These are phyloP conservation scores for Caenorhabditis sp. DNA, from an alignment of 2,888 invertebrate species.

Conservation along the genomic window DNA sequence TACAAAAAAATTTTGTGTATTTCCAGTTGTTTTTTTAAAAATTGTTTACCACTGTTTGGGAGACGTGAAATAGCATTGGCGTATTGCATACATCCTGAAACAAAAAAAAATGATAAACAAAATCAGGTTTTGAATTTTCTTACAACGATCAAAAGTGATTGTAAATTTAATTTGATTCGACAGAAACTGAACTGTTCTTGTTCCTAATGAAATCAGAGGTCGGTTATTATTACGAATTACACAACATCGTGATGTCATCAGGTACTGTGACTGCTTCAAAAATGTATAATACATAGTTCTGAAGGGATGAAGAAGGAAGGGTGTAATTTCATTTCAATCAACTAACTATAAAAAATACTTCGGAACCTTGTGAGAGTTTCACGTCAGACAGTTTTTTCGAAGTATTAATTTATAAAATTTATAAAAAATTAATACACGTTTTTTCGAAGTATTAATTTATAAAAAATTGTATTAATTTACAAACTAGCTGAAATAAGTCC, in stretches of 20 bases:
- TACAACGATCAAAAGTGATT: background rate
- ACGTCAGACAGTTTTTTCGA: too few relatives aligned
- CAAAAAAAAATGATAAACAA: background rate
- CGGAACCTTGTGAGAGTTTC: too few relatives aligned
- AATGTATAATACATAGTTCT: background rate
- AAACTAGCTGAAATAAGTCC: too few relatives aligned
- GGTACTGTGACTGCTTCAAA: background rate
- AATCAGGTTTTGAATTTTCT: constrained; percentile 11
- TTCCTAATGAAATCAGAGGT: constrained; percentile 7
- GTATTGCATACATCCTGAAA: constrained; percentile 57
- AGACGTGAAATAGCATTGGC: constrained; percentile 53
- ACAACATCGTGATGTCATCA: background rate
- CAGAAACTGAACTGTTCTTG: background rate
- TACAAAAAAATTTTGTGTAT: background rate
- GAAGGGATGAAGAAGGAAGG: too few relatives aligned
- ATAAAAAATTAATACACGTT: too few relatives aligned
- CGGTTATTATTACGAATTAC: constrained; percentile 6
- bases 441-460: too few relatives aligned
- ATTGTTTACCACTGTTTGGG: constrained; percentile 39
- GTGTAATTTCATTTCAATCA: too few relatives aligned
- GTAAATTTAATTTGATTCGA: background rate
- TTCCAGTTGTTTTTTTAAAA: background rate
- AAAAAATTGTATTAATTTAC: too few relatives aligned
- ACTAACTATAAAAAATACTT: too few relatives aligned
- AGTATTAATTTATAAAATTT: too few relatives aligned